Evolutionary conservation across 30 jellyfish, hydroid and myxozoan genomes (phyloP), one percentile per base, ranked within the genome.

Genomic region (Turritopsis dohrnii): DNA sequence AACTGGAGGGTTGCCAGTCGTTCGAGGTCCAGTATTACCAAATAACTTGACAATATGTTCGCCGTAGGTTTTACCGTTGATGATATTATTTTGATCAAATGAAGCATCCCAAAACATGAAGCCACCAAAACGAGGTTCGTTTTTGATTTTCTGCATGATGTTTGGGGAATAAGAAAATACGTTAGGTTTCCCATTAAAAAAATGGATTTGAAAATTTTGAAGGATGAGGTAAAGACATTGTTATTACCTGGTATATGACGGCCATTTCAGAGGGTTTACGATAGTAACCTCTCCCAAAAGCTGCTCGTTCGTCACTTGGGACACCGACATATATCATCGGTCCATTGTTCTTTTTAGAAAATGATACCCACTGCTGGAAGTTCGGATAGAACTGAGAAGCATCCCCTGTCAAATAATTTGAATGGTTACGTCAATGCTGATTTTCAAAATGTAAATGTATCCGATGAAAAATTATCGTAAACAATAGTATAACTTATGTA

Each of bases 71-170:
- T 29, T 54, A 7, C 94, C 94, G 28, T 72, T 72, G 60, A 86
- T 86, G 66, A 53, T 54, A 54, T 86, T 86, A 75, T 86, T 66
- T 52, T 86, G 92, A 80, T 86, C 94, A 86, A 86, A 86, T 23
- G 93, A 88, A 21, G 94, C 94, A 71, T 86, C 94, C 94, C 94
- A 86, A 30, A 86, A 29, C 94, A 86, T 86, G 83, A 86, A 86
- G 20, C 94, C 94, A 65, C 94, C 90, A 52, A 84, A 84, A 13
- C 90, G 89, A 74, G 90, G 90, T 28, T 84, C 90, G 24, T 84
- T 60, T 54, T 76, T 27, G 25, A 84, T 52, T 28, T 72, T 76
- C 90, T 84, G 18, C 4, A 66, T 41, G 60, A 41, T 3, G 5
- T 41, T 41, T 3, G 60, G 13, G 13, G 60, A 41, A 41, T n/a